A percentile compares a stretch with the other conserved stretches of the same genome.
Evolutionary conservation across 2,113 vertebrate species (phyloP).

Genomic region (Macquaria ambigua): DNA sequence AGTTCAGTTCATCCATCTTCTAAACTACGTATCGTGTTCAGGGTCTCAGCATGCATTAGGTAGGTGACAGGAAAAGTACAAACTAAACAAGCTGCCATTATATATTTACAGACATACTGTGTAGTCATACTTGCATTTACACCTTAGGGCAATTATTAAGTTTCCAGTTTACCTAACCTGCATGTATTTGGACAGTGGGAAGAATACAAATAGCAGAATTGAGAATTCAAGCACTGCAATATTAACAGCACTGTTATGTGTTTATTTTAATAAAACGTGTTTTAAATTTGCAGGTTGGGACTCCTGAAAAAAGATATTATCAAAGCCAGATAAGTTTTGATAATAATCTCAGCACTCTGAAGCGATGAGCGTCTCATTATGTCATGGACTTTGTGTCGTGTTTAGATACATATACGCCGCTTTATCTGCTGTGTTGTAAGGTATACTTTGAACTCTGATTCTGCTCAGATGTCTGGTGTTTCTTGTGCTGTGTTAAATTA

Average conservation of each 20-base stretch:
- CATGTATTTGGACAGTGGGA: not conserved
- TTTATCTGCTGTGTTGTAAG: slow-evolving; percentile 68
- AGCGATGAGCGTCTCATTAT: not conserved
- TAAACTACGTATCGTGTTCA: not conserved
- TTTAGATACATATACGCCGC: slow-evolving; percentile 32
- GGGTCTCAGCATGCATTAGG: not conserved
- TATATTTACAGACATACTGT: not conserved
- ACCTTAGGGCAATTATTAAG: not conserved
- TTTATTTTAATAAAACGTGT: not conserved
- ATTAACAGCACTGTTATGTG: not conserved
- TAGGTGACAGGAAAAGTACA: not conserved
- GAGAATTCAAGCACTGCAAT: not conserved
- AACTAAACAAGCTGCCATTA: not conserved
- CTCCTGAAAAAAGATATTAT: not conserved
- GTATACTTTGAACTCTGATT: slow-evolving; percentile 65
- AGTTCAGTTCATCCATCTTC: not conserved
- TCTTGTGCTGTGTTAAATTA: slow-evolving; percentile 7
- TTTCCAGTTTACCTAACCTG: slow-evolving; percentile 1
- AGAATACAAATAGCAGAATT: not conserved
- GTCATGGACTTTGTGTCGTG: slow-evolving; percentile 66
- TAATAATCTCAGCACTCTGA: not conserved
- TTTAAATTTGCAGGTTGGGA: not conserved
- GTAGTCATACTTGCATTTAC: not conserved
- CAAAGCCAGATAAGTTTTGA: slow-evolving; percentile 3
- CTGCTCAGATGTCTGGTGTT: slow-evolving; percentile 6